These are phyloP conservation scores for Danio choprae DNA, from an alignment of 2,797 vertebrate species.

Conservation along the genomic window DNA sequence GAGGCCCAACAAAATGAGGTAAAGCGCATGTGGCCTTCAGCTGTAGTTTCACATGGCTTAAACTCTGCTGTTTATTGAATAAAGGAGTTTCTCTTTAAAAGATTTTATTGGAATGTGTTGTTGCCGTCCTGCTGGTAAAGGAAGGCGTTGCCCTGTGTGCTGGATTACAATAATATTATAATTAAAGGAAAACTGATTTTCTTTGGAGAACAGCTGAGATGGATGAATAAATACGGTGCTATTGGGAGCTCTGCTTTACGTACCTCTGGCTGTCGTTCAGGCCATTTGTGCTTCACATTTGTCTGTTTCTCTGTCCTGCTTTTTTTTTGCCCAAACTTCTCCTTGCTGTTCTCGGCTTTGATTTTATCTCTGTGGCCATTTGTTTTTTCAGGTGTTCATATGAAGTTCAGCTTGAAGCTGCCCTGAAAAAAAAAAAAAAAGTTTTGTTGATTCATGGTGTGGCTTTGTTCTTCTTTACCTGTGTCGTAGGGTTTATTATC, in stretches of 20 bases:
- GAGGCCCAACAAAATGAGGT: no score
- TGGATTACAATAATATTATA: constrained; percentile 55
- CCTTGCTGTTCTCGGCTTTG: constrained; percentile 32
- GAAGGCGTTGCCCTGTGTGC: constrained; percentile 43
- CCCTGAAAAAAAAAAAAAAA: constrained; percentile 58
- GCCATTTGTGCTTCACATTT: constrained; percentile 20
- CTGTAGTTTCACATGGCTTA: not conserved
- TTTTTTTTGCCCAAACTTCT: not conserved
- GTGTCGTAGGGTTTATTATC: constrained; percentile 14
- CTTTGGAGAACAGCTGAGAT: constrained; percentile 38
- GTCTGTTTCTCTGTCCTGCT: constrained; percentile 6
- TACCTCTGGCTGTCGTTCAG: constrained; percentile 5
- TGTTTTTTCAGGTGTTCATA: constrained; percentile 70
- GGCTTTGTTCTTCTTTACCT: constrained; percentile 28
- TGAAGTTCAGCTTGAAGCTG: constrained; percentile 60
- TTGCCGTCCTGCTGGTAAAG: constrained; percentile 36
- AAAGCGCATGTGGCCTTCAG: not conserved
- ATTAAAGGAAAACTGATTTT: constrained; percentile 36
- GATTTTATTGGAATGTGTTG: constrained; percentile 54
- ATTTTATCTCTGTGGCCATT: constrained; percentile 30
- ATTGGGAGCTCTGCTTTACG: constrained; percentile 27
- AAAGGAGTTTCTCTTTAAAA: constrained; percentile 43
- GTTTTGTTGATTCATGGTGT: constrained; percentile 58
- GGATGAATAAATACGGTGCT: constrained; percentile 33
- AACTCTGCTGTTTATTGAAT: constrained; percentile 13